These are phyloP conservation scores for Platypus cylindrus DNA, from an alignment of 2,888 invertebrate genomes.

Conservation along the genomic window DNA sequence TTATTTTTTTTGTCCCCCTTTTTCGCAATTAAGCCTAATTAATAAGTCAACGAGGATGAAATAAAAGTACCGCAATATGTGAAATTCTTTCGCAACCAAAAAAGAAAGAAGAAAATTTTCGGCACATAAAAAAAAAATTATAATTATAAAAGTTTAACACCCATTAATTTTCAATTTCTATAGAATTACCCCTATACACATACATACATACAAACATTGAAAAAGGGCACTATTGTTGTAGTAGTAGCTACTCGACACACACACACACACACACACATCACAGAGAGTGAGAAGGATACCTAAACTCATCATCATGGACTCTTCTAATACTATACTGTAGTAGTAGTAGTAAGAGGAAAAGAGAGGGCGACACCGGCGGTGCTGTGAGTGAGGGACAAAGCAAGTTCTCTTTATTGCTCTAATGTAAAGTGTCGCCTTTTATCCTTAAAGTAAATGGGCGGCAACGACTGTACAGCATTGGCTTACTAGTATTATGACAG, in stretches of 20 bases:
- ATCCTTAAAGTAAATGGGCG: slow-evolving; percentile 36
- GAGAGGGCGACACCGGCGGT: slow-evolving; percentile 4
- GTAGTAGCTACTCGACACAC: slow-evolving; percentile 31
- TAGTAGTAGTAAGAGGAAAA: slow-evolving; percentile 25
- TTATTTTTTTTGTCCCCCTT: too few relatives aligned
- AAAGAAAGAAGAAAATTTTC: too few relatives aligned
- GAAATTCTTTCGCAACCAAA: too few relatives aligned
- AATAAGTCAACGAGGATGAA: too few relatives aligned
- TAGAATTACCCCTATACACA: slow-evolving; percentile 12
- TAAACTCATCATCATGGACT: too few relatives aligned
- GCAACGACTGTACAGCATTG: slow-evolving; percentile 22
- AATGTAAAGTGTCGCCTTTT: slow-evolving; percentile 33
- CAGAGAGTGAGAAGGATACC: slow-evolving; percentile 3
- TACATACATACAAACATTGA: slow-evolving; percentile 23
- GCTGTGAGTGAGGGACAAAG: slow-evolving; percentile 14
- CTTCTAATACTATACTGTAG: too few relatives aligned
- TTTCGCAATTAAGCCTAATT: too few relatives aligned
- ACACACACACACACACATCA: not conserved
- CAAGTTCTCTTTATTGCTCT: slow-evolving; percentile 28
- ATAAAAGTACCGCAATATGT: too few relatives aligned
- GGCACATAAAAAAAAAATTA: too few relatives aligned
- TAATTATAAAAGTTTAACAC: too few relatives aligned
- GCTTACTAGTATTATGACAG: slow-evolving; percentile 21
- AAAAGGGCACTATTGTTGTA: slow-evolving; percentile 35
- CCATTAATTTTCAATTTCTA: slow-evolving; percentile 5